A percentile compares a stretch with the other conserved stretches of the same genome.
phyloP scores from a whole-genome alignment of 2,113 vertebrate genomes.

The Peromyscus polionotus region DNA sequence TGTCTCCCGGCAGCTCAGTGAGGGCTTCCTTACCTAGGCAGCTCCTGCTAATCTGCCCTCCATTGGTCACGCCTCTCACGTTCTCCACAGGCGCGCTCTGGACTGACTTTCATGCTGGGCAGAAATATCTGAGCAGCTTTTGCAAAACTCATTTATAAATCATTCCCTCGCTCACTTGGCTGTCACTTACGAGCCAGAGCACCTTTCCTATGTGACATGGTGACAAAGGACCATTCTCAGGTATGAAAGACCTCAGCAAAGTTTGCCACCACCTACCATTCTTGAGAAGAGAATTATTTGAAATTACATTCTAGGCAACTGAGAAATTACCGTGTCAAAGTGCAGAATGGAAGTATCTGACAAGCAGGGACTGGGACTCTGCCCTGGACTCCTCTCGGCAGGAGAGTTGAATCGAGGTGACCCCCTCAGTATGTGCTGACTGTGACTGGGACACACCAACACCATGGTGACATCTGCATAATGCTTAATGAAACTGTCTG shows the following conservation, averaged over 20 bases:
- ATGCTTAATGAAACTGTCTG: background rate
- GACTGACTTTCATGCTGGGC: background rate
- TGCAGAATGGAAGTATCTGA: background rate
- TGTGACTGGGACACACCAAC: background rate
- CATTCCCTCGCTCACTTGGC: background rate
- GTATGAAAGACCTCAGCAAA: slow-evolving; percentile 15
- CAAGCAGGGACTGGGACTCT: background rate
- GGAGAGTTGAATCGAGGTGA: background rate
- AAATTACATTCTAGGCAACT: background rate
- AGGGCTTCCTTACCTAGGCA: background rate
- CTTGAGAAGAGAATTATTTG: slow-evolving; percentile 34
- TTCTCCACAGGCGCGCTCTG: background rate
- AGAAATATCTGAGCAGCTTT: background rate
- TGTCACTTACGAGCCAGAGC: background rate
- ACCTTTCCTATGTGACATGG: background rate
- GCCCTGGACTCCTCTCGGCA: background rate
- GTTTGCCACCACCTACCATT: background rate
- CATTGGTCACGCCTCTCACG: background rate
- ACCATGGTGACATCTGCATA: background rate
- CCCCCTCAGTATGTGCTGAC: background rate
- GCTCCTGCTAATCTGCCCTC: background rate
- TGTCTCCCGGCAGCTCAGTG: background rate
- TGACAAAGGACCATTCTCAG: background rate
- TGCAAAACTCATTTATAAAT: background rate
- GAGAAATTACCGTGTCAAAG: background rate